Evolutionary conservation across 2,888 invertebrate species (phyloP), one percentile per base, ranked within the genome.

Genomic region (Pyrocoelia pectoralis): DNA sequence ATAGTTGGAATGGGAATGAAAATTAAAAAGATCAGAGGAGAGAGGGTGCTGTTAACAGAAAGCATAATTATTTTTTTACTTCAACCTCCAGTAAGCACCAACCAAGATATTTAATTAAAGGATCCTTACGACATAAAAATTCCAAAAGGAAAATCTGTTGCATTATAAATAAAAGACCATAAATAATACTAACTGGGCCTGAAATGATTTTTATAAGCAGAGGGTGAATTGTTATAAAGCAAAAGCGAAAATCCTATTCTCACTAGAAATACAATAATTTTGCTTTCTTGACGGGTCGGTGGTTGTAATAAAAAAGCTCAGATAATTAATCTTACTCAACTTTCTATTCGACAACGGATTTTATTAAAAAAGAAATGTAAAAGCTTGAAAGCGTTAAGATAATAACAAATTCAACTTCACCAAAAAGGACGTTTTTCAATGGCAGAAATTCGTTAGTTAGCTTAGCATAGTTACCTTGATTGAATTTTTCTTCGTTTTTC

Each of bases 321-420:
- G 46, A 43, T 59, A 59, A 59, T 59, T 59, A 59, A 59, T 59
- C 53, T 57, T 29, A 24, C 51, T 19, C 51, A 12, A 13, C 40
- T 28, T 4, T 56, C 57, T 51, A 48, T 43, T 59, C 48, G 46
- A 19, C 28, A 59, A 51, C 52, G 52, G 52, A 43, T 59, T 59
- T 46, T 33, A 17, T 58, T 53, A 40, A 57, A 58, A 52, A 46
- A 46, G 28, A 58, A 59, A 59, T 48, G 51, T 33, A 53, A 59
- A 46, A 53, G 41, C 52, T 14, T 43, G n/a, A 58, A n/a, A 33
- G 33, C 46, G 52, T 52, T 41, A 52, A 48, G 41, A 19, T 29
- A 48, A 48, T 15, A 41, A 17, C 13, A 43, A 6, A 29, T 33
- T 41, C 13, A 50, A 57, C 15, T 10, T 10, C 15, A 15, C 46